Evolutionary conservation across 2,113 vertebrate genomes (phyloP).

Genomic region (Isichthys henryi): DNA sequence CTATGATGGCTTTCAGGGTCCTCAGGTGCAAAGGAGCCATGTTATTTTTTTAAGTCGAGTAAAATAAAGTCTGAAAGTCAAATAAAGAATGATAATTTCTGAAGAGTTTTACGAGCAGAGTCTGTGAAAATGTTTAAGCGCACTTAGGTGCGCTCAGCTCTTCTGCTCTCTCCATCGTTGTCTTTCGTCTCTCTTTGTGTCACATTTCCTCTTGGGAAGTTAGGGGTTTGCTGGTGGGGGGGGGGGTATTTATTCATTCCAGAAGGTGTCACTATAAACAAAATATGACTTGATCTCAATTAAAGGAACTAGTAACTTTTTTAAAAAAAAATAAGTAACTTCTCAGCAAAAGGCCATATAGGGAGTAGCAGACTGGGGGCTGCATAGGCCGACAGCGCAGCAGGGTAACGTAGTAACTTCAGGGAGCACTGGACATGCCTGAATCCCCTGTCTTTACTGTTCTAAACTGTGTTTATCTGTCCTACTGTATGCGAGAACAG

Average conservation of each 20-base stretch:
- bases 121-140: background rate
- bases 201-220: background rate
- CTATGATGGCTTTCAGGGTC: background rate
- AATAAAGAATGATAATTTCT: background rate
- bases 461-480: background rate
- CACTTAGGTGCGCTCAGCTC: background rate
- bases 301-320: background rate
- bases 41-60: background rate
- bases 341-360: background rate
- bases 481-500: background rate
- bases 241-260: background rate
- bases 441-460: background rate
- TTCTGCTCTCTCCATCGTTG: background rate
- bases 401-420: background rate
- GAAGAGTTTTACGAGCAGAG: background rate
- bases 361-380: background rate
- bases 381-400: background rate
- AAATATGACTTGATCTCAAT: background rate
- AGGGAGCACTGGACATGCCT: background rate
- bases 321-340: background rate
- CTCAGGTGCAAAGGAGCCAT: background rate
- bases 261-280: constrained; percentile 12
- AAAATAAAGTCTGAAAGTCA: background rate
- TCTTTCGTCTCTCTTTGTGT: background rate
- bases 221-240: too few relatives aligned